These are phyloP conservation scores for Agrilus mali DNA, from an alignment of 2,888 invertebrate species.

Conservation along the genomic window DNA sequence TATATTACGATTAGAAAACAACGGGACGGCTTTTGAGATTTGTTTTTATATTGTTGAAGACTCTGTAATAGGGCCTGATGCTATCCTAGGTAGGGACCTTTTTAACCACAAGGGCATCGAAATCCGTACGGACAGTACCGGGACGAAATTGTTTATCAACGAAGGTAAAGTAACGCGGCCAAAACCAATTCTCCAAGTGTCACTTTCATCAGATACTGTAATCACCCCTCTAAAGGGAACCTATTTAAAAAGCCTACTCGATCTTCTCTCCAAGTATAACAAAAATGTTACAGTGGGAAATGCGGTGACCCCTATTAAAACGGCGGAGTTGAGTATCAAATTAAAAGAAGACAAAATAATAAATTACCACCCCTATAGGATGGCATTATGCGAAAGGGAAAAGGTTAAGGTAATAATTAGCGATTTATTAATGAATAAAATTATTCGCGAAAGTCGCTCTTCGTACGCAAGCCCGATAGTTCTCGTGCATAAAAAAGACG, in stretches of 20 bases:
- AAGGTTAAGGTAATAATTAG: slow-evolving; percentile 7
- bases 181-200: too few species aligned
- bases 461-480: slow-evolving; percentile 11
- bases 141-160: background rate
- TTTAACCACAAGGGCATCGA: background rate
- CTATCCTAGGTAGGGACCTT: slow-evolving; percentile 1
- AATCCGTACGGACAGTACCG: background rate
- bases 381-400: slow-evolving; percentile 6
- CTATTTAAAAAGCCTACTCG: too few species aligned
- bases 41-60: slow-evolving; percentile 1
- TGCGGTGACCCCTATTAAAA: background rate
- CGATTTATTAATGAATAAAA: slow-evolving; percentile 6
- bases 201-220: too few species aligned
- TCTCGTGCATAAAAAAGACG: slow-evolving; percentile 9
- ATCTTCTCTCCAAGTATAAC: too few species aligned
- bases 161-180: too few species aligned
- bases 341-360: background rate
- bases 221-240: too few species aligned
- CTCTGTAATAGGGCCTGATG: background rate
- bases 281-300: too few species aligned
- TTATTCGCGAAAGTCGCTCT: slow-evolving; percentile 11
- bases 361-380: slow-evolving; percentile 3
- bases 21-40: background rate
- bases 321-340: background rate
- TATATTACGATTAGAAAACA: background rate